Conservation (phyloP, 2,797 vertebrate genomes). For the Pelodytes ibericus region DNA sequence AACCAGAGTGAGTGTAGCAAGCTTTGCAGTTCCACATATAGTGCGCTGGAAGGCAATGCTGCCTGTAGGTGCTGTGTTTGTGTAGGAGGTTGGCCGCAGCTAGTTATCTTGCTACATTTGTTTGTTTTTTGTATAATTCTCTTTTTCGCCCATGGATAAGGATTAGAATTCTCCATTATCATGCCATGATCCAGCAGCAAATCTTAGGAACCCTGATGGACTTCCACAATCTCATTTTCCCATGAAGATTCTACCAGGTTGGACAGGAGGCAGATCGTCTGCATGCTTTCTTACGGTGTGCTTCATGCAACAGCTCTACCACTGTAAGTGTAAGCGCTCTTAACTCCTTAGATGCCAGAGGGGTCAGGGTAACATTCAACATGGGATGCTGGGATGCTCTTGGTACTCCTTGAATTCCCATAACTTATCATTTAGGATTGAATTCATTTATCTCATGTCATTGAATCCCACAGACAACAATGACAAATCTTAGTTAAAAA, state of each 20-base stretch:
- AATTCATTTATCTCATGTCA: too few species aligned
- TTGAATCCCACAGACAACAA: too few species aligned
- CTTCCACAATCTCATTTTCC: slow-evolving; percentile 3
- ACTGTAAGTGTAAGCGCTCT: slow-evolving; percentile 25
- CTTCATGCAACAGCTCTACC: slow-evolving; percentile 32
- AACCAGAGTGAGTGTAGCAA: slow-evolving; percentile 29
- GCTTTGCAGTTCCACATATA: slow-evolving; percentile 22
- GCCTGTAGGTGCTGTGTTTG: not conserved
- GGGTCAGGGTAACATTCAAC: not conserved
- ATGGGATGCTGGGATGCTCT: not conserved
- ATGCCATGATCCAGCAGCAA: slow-evolving; percentile 15
- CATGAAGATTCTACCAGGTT: slow-evolving; percentile 40
- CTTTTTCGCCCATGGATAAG: slow-evolving; percentile 3
- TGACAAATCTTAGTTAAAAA: too few species aligned
- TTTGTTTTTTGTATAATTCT: not conserved
- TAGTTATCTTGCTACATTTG: not conserved
- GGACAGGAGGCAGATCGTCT: slow-evolving; percentile 22
- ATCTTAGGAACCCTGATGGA: slow-evolving; percentile 33
- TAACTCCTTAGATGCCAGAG: not conserved
- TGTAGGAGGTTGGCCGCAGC: not conserved
- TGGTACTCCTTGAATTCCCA: not conserved
- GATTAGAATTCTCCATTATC: not conserved
- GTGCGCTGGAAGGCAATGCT: slow-evolving; percentile 22
- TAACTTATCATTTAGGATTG: too few species aligned
- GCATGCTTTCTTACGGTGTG: slow-evolving; percentile 17